Conservation (phyloP, 2,113 vertebrate species). For the Elaphurus davidianus region DNA sequence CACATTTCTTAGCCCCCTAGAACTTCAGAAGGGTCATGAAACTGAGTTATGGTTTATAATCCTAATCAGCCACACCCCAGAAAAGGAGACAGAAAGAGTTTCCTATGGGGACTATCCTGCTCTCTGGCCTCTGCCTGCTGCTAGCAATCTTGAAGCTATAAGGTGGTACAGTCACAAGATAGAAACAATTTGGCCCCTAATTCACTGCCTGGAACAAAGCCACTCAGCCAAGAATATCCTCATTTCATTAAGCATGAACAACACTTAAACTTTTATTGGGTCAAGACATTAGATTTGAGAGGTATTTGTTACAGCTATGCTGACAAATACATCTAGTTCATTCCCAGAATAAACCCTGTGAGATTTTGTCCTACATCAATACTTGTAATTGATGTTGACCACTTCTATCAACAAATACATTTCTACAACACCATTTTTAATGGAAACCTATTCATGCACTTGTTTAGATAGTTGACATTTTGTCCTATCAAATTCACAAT, state of each 20-base stretch:
- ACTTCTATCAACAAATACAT: not conserved
- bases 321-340: not conserved
- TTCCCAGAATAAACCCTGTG: not conserved
- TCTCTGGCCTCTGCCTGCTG: not conserved
- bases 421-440: not conserved
- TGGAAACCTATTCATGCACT: not conserved
- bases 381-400: not conserved
- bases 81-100: not conserved
- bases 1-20: not conserved
- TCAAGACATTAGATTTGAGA: not conserved
- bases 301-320: not conserved
- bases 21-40: not conserved
- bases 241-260: not conserved
- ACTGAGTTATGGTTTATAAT: not conserved
- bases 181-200: not conserved
- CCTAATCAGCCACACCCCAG: not conserved
- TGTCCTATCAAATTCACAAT: not conserved
- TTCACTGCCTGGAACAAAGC: not conserved
- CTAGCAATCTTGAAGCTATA: not conserved
- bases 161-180: not conserved
- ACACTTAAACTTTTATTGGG: not conserved
- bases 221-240: not conserved
- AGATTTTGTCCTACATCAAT: not conserved
- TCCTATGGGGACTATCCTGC: not conserved
- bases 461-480: constrained; percentile 1